Conservation (phyloP, 2,888 invertebrate genomes). For the Erpobdella octoculata region DNA sequence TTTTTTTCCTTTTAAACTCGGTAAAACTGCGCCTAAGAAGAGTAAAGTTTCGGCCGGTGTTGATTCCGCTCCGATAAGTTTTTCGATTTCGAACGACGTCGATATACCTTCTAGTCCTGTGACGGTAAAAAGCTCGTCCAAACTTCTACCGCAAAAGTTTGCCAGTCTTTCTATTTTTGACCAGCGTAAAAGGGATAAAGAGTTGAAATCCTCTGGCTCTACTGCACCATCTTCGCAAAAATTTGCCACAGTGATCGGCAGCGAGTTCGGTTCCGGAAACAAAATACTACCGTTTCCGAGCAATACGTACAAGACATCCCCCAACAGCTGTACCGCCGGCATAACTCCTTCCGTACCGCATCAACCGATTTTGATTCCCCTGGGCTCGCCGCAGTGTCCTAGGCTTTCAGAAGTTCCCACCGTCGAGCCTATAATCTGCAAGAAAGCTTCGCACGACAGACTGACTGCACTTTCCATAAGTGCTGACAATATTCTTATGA, state of each 20-base stretch:
- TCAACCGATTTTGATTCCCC: neutral
- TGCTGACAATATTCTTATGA: neutral
- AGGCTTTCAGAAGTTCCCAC: neutral
- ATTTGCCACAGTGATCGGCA: neutral
- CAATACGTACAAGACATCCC: too few relatives aligned
- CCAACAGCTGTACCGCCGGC: neutral
- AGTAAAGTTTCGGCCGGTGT: too few relatives aligned
- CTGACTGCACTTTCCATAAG: neutral
- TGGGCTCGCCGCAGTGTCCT: neutral
- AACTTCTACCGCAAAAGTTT: neutral
- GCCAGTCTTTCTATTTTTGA: conserved; percentile 2
- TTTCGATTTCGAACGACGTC: too few relatives aligned
- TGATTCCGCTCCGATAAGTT: too few relatives aligned
- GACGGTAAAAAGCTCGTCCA: neutral
- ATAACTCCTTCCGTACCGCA: neutral
- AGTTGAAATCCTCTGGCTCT: neutral
- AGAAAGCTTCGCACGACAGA: neutral
- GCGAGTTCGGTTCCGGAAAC: neutral
- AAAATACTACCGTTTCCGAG: neutral
- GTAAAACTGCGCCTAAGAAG: neutral
- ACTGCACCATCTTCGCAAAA: neutral
- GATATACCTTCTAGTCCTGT: too few relatives aligned
- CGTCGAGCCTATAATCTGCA: neutral
- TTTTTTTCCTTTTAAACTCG: neutral
- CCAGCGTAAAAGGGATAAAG: neutral